These are phyloP conservation scores for Rugalucina vietnamica DNA, from an alignment of 2,888 invertebrate genomes.

Conservation along the genomic window DNA sequence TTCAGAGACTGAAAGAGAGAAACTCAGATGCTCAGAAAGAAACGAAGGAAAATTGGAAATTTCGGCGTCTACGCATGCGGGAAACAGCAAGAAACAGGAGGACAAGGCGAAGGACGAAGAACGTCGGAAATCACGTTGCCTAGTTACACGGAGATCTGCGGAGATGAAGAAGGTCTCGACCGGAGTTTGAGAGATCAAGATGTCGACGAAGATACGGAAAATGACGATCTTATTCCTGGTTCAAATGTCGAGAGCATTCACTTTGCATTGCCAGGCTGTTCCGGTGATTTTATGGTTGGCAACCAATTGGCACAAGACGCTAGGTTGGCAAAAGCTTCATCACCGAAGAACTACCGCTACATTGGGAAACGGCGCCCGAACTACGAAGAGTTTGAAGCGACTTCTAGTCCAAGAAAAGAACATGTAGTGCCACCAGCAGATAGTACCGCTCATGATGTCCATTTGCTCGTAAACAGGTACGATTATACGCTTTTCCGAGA, in stretches of 20 bases:
- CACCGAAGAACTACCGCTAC: background rate
- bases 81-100: too few species aligned
- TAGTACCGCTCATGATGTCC: too few species aligned
- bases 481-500: too few species aligned
- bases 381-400: conserved; percentile 4
- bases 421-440: too few species aligned
- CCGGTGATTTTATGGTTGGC: background rate
- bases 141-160: background rate
- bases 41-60: too few species aligned
- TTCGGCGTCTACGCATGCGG: too few species aligned
- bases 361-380: background rate
- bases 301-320: background rate
- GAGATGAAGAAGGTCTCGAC: background rate
- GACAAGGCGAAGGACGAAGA: too few species aligned
- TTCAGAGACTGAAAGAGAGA: too few species aligned
- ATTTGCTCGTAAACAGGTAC: too few species aligned
- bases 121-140: background rate
- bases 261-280: background rate
- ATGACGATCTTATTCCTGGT: background rate
- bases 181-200: background rate
- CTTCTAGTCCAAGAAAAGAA: too few species aligned
- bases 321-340: too few species aligned
- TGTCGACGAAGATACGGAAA: background rate
- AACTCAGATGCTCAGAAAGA: too few species aligned
- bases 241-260: background rate